Evolutionary conservation across 1,140 invertebrate genomes (phyloP), one percentile per base, ranked within the genome.

Genomic region (Aphis craccivora): DNA sequence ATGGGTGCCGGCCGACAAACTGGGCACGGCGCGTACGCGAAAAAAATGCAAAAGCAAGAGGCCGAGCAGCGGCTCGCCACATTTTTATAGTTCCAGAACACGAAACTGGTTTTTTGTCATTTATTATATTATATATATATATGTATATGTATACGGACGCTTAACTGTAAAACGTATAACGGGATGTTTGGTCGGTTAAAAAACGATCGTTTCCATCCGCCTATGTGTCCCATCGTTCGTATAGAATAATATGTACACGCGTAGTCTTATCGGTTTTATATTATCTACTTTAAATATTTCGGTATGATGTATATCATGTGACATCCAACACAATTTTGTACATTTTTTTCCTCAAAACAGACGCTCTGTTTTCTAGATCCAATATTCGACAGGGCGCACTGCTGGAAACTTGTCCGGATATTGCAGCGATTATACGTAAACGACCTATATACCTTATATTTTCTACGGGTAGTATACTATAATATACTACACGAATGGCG

Each of bases 151-250:
- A 45, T 51, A 22, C 48, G 87, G 7, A 53, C 90, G 40, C 43
- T 89, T 91, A 91, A 91, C 55, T 81, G 90, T 91, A 91, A 91
- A 91, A 91, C 45, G 40, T 81, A 55, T 90, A 91, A 91, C 90
- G 90, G 90, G 90, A 91, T 20, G 43, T 48, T 91, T 48, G 43
- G 60, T 76, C 90, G 90, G 90, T 91, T 83, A 51, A 91, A 91
- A 91, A 91, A 91, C 43, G 67, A 35, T 11, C 40, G 90, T 89
- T 51, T n/a, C 25, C 37, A 86, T 43, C 37, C 86, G 45, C 23
- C 48, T 3, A 20, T 25, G 8, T 25, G 22, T 51, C 4, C 25
- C 84, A n/a, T 86, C 84, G 22, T 43, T 30, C 40, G 11, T 25
- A 43, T 7, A 11, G 25, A 84, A 45, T 40, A 40, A 40, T 84